Conservation (phyloP, 2,113 vertebrate species). For the Rhea americana region DNA sequence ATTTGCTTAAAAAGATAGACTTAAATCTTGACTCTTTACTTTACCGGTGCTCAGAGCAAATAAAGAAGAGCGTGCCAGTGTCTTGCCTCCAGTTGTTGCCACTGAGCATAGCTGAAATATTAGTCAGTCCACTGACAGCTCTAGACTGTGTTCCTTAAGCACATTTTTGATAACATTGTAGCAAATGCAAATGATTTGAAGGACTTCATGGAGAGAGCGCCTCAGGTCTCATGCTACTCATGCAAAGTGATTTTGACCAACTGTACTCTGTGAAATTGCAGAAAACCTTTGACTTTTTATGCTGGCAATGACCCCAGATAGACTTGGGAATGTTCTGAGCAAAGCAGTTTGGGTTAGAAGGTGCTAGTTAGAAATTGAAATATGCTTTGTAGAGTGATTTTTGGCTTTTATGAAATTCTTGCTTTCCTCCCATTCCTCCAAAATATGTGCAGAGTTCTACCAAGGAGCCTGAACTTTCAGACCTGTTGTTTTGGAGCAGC, state of each 20-base stretch:
- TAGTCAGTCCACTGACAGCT: not conserved
- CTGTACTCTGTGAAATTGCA: not conserved
- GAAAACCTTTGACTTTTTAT: not conserved
- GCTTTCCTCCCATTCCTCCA: not conserved
- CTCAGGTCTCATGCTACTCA: not conserved
- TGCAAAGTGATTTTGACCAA: not conserved
- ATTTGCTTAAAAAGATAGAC: not conserved
- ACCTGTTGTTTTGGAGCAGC: not conserved
- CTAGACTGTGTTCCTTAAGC: not conserved
- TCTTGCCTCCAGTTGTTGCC: slow-evolving; percentile 13
- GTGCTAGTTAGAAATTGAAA: not conserved
- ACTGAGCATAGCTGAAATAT: not conserved
- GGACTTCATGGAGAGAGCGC: not conserved
- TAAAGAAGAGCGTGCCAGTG: not conserved
- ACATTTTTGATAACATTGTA: not conserved
- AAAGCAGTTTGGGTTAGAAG: not conserved
- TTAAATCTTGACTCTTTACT: slow-evolving; percentile 21
- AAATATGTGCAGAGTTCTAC: not conserved
- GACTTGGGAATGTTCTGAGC: not conserved
- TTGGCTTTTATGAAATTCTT: not conserved
- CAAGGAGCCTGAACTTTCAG: not conserved
- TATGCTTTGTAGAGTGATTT: not conserved
- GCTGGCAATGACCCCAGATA: not conserved
- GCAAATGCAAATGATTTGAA: not conserved
- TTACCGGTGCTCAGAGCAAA: not conserved